A percentile compares a stretch with the other conserved stretches of the same genome.
phyloP scores from a whole-genome alignment of 1,140 invertebrate genomes.

The Antheraea mylitta region DNA sequence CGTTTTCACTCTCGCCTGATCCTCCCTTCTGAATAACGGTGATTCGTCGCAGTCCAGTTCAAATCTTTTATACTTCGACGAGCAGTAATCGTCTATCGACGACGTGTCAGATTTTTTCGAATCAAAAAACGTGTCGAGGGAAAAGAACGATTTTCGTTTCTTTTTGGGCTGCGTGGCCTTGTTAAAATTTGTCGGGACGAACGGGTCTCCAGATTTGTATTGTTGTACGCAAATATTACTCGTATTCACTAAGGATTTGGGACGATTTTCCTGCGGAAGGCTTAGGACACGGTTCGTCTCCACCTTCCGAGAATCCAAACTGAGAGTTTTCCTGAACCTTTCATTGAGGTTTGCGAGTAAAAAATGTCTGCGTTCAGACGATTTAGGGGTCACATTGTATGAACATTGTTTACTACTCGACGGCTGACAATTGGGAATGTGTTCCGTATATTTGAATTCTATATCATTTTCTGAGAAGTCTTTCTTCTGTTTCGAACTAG shows the following conservation, averaged over 20 bases:
- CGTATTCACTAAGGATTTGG: conserved; percentile 71
- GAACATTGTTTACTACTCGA: conserved; percentile 68
- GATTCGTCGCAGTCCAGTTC: conserved; percentile 75
- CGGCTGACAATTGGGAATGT: conserved; percentile 63
- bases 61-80: conserved; percentile 76
- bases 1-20: conserved; percentile 49
- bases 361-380: conserved; percentile 59
- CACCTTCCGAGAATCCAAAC: conserved; percentile 68
- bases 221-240: conserved; percentile 63
- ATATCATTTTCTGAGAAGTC: conserved; percentile 66
- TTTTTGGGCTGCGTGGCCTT: conserved; percentile 64
- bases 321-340: conserved; percentile 73
- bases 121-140: conserved; percentile 74
- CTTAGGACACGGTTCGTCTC: conserved; percentile 62
- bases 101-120: conserved; percentile 73
- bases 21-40: conserved; percentile 62
- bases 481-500: conserved; percentile 33
- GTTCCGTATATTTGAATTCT: conserved; percentile 70
- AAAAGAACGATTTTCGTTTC: conserved; percentile 76
- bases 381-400: conserved; percentile 69
- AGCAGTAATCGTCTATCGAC: conserved; percentile 74
- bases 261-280: conserved; percentile 55
- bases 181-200: conserved; percentile 57
- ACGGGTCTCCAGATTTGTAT: conserved; percentile 52
- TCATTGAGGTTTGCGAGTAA: conserved; percentile 73